A percentile compares a stretch with the other conserved stretches of the same genome.
These are phyloP conservation scores for Eucriotettix oculatus DNA, from an alignment of 2,888 invertebrate genomes.

Conservation along the genomic window DNA sequence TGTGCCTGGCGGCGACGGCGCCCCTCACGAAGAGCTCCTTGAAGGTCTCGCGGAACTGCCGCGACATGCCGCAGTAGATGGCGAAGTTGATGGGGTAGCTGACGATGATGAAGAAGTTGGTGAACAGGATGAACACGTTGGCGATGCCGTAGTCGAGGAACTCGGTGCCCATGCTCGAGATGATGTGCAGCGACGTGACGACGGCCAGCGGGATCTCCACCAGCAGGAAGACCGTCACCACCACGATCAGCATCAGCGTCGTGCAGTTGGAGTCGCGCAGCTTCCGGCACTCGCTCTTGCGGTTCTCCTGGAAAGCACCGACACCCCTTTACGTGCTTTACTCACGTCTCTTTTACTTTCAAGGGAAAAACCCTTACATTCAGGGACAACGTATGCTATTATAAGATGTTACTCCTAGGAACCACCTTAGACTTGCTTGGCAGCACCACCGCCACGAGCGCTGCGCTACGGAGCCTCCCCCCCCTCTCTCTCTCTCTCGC, in stretches of 20 bases:
- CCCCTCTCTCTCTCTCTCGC: too few species aligned
- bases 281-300: constrained; percentile 62
- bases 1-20: constrained; percentile 39
- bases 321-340: too few species aligned
- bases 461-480: too few species aligned
- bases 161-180: constrained; percentile 53
- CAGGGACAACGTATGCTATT: neutral
- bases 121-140: constrained; percentile 60
- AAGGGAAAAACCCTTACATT: neutral
- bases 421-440: too few species aligned
- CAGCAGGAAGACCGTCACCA: constrained; percentile 66
- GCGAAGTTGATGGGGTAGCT: constrained; percentile 90
- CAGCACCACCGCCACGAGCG: too few species aligned
- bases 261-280: constrained; percentile 69
- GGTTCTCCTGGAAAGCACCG: constrained; percentile 37
- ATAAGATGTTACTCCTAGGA: too few species aligned
- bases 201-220: constrained; percentile 75
- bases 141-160: constrained; percentile 63
- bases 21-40: constrained; percentile 59
- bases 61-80: constrained; percentile 90
- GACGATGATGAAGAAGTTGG: constrained; percentile 80
- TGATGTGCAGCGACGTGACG: constrained; percentile 66
- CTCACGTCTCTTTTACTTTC: too few species aligned
- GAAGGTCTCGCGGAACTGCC: constrained; percentile 87
- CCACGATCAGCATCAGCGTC: constrained; percentile 73